Percentiles rank a stretch among this genome's conserved stretches.
Evolutionary conservation across 1,140 invertebrate genomes (phyloP).

Genomic region (Coenobita brevimanus): DNA sequence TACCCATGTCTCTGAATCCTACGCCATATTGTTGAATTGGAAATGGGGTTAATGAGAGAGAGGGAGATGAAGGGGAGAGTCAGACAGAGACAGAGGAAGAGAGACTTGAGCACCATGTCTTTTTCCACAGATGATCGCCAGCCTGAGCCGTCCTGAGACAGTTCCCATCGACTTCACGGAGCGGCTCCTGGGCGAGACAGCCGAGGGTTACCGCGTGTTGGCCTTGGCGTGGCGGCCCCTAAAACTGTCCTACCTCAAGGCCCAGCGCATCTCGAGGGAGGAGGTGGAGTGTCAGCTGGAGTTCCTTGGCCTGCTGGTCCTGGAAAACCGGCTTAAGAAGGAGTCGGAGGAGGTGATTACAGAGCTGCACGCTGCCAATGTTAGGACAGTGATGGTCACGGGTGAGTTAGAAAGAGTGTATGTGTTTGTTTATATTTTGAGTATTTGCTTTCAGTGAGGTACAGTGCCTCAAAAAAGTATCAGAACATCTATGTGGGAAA

Average conservation of each 20-base stretch:
- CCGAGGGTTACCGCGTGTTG: conserved; percentile 91
- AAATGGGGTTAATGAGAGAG: too few species aligned
- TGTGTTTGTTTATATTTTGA: too few species aligned
- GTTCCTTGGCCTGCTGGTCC: conserved; percentile 89
- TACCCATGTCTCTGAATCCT: too few species aligned
- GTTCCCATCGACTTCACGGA: conserved; percentile 81
- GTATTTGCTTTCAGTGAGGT: too few species aligned
- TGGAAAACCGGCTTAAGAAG: conserved; percentile 92
- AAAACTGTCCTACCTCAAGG: conserved; percentile 78
- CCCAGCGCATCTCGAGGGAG: conserved; percentile 81
- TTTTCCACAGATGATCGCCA: conserved; percentile 66
- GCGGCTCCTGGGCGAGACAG: conserved; percentile 83
- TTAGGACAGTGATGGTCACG: conserved; percentile 96
- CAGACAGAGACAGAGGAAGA: too few species aligned
- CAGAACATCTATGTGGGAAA: too few species aligned
- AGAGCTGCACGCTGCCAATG: conserved; percentile 85
- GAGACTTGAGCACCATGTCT: conserved; percentile 38
- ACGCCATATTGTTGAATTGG: too few species aligned
- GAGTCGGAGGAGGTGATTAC: conserved; percentile 87
- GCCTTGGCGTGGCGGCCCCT: conserved; percentile 82
- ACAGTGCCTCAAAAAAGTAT: too few species aligned
- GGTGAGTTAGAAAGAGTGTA: too few species aligned
- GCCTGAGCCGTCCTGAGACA: conserved; percentile 59
- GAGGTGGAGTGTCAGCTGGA: conserved; percentile 86
- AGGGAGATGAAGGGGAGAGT: too few species aligned